Base-by-base conservation (phyloP, 2,888 invertebrate genomes). In the Aphodius sticticus region DNA sequence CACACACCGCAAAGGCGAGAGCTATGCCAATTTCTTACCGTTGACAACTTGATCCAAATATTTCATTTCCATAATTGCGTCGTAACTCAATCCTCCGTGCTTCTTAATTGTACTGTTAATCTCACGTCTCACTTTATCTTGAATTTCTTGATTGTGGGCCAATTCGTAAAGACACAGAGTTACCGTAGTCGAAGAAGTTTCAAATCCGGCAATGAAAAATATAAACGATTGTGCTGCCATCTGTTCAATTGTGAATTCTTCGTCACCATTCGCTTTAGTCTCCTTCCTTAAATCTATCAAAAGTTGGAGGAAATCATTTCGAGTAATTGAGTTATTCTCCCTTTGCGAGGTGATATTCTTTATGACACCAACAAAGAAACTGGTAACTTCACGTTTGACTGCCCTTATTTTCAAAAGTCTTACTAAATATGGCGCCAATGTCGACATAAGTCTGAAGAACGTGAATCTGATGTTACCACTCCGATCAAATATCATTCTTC, bases 161-260 rank as follows among this genome's bases (percentile, higher is more conserved):
- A 91, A 81, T 16, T 88, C 86, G 81, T 88, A 89, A 0, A 87
- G 82, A 0, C 87, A 80, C 70, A 88, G 89, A 9, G 86, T 86
- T 72, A 90, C 83, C 0, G 88, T 87, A 0, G 87, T 85, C 0
- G 89, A 88, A 0, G 90, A 89, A 0, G 90, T 90, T 80, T 90
- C 90, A 81, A 88, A 90, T 2, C 90, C 90, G 15, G 90, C 91
- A 0, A 88, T 36, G 80, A 89, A 90, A 82, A 91, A 90, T 0
- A 90, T 85, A 0, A 89, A 83, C 2, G 87, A 83, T 16, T 90
- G 88, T 0, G 89, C 85, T 0, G 84, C 77, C 36, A 89, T 81
- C 26, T 78, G 37, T 0, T 85, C 81, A 16, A 79, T 77, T 0
- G 71, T 77, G 6, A 79, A 26, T n/a, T 38, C 75, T 16, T 72